A percentile compares a stretch with the other conserved stretches of the same genome.
phyloP scores from a whole-genome alignment of 1,140 invertebrate genomes.

The Holotrichia oblita region DNA sequence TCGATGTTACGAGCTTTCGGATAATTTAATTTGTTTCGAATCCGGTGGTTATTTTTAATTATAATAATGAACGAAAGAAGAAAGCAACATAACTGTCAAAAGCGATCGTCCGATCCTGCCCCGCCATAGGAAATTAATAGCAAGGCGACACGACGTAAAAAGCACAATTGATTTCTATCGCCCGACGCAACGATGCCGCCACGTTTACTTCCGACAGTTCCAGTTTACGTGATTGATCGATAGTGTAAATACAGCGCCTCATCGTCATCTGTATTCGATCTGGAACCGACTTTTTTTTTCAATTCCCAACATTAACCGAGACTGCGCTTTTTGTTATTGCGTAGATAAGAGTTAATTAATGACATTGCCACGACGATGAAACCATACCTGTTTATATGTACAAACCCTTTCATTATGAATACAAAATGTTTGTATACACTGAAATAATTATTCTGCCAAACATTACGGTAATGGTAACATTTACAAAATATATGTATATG shows the following conservation, averaged over 20 bases:
- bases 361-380: not conserved
- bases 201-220: not conserved
- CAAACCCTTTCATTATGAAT: too few species aligned
- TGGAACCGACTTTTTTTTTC: not conserved
- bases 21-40: not conserved
- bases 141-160: not conserved
- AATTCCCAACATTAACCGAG: not conserved
- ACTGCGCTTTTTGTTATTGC: not conserved
- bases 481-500: too few species aligned
- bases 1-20: not conserved
- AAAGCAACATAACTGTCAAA: not conserved
- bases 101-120: not conserved
- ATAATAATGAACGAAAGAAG: constrained; percentile 2
- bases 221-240: constrained; percentile 2
- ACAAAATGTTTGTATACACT: too few species aligned
- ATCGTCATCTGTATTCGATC: not conserved
- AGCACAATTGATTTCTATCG: not conserved
- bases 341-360: constrained; percentile 14
- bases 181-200: not conserved
- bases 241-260: not conserved
- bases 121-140: constrained; percentile 8
- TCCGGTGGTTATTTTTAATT: not conserved
- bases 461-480: too few species aligned
- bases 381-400: not conserved
- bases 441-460: too few species aligned